Evolutionary conservation across 2,113 vertebrate genomes (phyloP), one percentile per base, ranked within the genome.

Genomic region (Polypterus bichir): DNA sequence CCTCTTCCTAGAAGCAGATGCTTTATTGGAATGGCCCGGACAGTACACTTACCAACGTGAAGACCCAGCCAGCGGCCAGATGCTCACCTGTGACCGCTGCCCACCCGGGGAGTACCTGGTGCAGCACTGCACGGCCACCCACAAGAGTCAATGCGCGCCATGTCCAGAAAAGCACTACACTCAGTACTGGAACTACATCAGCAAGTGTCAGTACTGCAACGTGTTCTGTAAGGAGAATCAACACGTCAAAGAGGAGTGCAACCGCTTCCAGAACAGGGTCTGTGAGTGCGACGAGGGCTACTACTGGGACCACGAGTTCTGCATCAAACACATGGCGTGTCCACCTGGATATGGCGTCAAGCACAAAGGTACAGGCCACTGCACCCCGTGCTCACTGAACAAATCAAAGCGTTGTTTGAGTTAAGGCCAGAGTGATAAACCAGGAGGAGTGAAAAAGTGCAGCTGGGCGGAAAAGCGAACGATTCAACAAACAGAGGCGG

Each of bases 121-220:
- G 0, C 60, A 57, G 0, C 7, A 72, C 56, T 88, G 85, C 68
- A 81, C 73, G 1, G 51, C 63, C 48, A 67, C 54, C 49, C 27
- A 27, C 2, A 46, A 49, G 47, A 86, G 83, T 0, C 1, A 49
- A 58, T 88, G 85, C 49, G 11, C 0, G 1, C 6, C 59, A 0
- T 88, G 84, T 62, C 62, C 51, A 2, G 0, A 1, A 0, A 3
- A 60, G 0, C 79, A 83, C 52, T 88, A 62, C 70, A 88, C 84
- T 0, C 63, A 76, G 67, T 59, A 73, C 61, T 83, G 76, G 77
- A 81, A 86, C 73, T 83, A 81, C 73, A 52, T 86, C 64, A 56
- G 70, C 3, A 73, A 61, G 52, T 86, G 85, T 60, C 75, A 84
- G 51, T 84, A 83, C 72, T 86, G 85, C 73, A 69, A 4, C 9